phyloP scores from a whole-genome alignment of 2,888 invertebrate genomes.

The Furcula furcula region DNA sequence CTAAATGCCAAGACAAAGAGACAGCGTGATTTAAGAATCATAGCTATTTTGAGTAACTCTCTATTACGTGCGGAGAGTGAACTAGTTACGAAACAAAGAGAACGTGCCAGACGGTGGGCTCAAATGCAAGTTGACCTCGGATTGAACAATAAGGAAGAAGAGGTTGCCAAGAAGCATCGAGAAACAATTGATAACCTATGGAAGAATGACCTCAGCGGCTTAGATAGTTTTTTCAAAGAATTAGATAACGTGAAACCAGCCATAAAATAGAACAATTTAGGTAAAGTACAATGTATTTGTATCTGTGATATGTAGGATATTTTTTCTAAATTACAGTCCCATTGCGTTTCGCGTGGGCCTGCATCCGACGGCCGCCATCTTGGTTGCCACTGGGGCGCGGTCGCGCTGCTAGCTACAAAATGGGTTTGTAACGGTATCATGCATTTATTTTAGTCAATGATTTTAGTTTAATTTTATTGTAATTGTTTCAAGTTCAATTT shows the following conservation, averaged over 20 bases:
- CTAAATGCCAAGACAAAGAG: slow-evolving; percentile 78
- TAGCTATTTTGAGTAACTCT: slow-evolving; percentile 84
- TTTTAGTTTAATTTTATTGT: slow-evolving; percentile 49
- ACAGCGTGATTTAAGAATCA: slow-evolving; percentile 83
- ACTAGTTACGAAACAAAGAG: slow-evolving; percentile 83
- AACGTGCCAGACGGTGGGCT: slow-evolving; percentile 83
- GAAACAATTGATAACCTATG: slow-evolving; percentile 75
- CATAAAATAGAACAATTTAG: slow-evolving; percentile 43
- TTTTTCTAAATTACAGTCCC: slow-evolving; percentile 81
- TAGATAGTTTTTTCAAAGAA: slow-evolving; percentile 85
- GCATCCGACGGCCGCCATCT: slow-evolving; percentile 78
- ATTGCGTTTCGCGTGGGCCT: slow-evolving; percentile 82
- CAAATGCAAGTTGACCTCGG: slow-evolving; percentile 77
- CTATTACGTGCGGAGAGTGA: slow-evolving; percentile 82
- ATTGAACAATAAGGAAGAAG: slow-evolving; percentile 70
- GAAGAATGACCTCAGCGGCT: slow-evolving; percentile 83
- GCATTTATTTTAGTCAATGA: too few species aligned
- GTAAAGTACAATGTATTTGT: slow-evolving; percentile 63
- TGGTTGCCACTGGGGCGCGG: slow-evolving; percentile 82
- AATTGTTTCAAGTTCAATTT: slow-evolving; percentile 69
- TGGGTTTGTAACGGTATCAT: slow-evolving; percentile 83
- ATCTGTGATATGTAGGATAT: slow-evolving; percentile 80
- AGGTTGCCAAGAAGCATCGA: slow-evolving; percentile 62
- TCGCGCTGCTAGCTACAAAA: slow-evolving; percentile 83
- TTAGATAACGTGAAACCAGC: slow-evolving; percentile 82